These are phyloP conservation scores for Zoroaster sp. DNA, from an alignment of 53 echinoderm and acorn worm species.

Conservation along the genomic window DNA sequence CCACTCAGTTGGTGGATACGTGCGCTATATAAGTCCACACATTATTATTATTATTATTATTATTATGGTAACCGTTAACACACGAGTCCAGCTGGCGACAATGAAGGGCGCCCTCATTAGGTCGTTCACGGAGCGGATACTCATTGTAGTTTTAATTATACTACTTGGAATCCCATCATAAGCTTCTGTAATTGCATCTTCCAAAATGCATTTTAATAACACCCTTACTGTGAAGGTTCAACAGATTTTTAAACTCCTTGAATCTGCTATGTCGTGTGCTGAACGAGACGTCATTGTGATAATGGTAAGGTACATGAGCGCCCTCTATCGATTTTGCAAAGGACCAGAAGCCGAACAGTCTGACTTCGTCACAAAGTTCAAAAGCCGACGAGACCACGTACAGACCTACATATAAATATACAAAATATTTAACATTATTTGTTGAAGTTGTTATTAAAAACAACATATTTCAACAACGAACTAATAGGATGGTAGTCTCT, in stretches of 20 bases:
- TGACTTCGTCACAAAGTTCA: background rate
- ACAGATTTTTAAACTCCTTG: background rate
- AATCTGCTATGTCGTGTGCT: background rate
- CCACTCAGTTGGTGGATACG: no score
- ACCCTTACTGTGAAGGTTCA: background rate
- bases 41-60: no score
- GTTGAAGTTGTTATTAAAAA: background rate
- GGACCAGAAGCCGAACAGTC: background rate
- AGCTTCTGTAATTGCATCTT: no score
- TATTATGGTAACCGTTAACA: no score
- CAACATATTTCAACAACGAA: background rate
- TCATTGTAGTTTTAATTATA: no score
- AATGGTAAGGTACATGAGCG: background rate
- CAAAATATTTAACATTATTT: background rate
- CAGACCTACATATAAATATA: background rate
- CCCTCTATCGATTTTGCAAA: background rate
- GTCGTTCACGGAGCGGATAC: no score
- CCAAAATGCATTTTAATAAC: conserved; percentile 16
- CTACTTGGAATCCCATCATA: no score
- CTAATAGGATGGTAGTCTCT: background rate
- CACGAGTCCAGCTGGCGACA: no score
- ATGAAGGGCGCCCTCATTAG: no score
- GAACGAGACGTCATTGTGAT: background rate
- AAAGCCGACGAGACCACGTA: background rate
- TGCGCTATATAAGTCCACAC: no score